Conservation (phyloP, 2,888 invertebrate species). For the Byasa hedistus region DNA sequence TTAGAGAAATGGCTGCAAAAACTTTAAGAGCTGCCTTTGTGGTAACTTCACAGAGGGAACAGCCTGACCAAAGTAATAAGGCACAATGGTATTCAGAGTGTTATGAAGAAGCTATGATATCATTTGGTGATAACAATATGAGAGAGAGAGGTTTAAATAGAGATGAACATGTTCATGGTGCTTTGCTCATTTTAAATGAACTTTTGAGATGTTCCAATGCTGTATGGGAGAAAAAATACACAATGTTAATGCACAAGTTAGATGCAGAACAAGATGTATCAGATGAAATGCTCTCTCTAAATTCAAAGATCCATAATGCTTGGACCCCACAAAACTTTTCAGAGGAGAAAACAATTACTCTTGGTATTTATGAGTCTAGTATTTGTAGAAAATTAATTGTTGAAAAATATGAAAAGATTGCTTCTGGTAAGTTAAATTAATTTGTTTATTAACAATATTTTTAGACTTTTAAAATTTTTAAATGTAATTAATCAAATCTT, state of each 20-base stretch:
- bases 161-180: conserved; percentile 96
- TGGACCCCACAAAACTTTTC: conserved; percentile 55
- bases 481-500: too few relatives aligned
- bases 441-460: too few relatives aligned
- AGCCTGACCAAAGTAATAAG: conserved; percentile 91
- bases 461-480: too few relatives aligned
- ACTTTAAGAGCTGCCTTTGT: conserved; percentile 95
- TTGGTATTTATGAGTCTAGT: conserved; percentile 85
- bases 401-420: conserved; percentile 91
- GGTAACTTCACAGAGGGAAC: conserved; percentile 96
- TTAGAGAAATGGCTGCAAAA: conserved; percentile 95
- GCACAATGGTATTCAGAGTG: conserved; percentile 95
- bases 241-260: conserved; percentile 83
- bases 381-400: conserved; percentile 90
- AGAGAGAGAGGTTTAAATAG: conserved; percentile 84
- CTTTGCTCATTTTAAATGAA: conserved; percentile 95
- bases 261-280: conserved; percentile 68
- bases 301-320: conserved; percentile 66
- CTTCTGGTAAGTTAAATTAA: conserved; percentile 65
- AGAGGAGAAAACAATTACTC: conserved; percentile 61
- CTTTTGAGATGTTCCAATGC: conserved; percentile 93
- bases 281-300: conserved; percentile 77
- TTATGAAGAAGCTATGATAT: conserved; percentile 91
- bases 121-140: conserved; percentile 82
- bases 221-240: conserved; percentile 90